phyloP scores from a whole-genome alignment of 2,113 vertebrate genomes.

The Hippotragus niger region DNA sequence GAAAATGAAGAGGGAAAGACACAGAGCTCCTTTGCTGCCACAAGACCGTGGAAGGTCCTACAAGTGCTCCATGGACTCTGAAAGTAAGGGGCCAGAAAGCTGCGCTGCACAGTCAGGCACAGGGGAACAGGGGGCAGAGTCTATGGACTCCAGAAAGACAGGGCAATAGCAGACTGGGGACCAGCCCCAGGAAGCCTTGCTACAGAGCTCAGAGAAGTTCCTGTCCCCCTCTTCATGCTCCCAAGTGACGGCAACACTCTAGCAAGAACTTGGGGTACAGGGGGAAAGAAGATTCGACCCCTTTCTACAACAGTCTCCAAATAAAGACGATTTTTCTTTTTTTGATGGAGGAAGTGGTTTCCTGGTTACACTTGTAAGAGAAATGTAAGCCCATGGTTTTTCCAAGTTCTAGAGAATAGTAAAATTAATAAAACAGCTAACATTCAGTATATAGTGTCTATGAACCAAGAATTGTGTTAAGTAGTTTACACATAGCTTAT shows the following conservation, averaged over 20 bases:
- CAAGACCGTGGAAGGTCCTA: not conserved
- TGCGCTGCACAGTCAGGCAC: not conserved
- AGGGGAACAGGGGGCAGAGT: not conserved
- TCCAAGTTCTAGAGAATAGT: not conserved
- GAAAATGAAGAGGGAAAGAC: not conserved
- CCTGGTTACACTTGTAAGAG: not conserved
- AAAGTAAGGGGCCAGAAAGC: not conserved
- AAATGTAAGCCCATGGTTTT: not conserved
- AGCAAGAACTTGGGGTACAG: not conserved
- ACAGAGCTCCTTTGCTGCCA: not conserved
- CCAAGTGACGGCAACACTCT: not conserved
- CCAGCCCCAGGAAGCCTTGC: not conserved
- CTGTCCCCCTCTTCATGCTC: not conserved
- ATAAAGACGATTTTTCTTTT: not conserved
- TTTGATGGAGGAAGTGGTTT: not conserved
- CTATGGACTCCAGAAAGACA: not conserved
- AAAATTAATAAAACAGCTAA: constrained; percentile 2
- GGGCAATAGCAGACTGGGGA: not conserved
- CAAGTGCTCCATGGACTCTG: not conserved
- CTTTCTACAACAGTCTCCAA: not conserved
- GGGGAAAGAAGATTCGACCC: accelerated
- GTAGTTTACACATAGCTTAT: not conserved
- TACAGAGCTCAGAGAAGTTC: not conserved
- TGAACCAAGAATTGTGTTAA: not conserved
- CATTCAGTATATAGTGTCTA: not conserved